Evolutionary conservation across 64 coral and sea anemone species (phyloP).

Genomic region (Trachythela sp.): DNA sequence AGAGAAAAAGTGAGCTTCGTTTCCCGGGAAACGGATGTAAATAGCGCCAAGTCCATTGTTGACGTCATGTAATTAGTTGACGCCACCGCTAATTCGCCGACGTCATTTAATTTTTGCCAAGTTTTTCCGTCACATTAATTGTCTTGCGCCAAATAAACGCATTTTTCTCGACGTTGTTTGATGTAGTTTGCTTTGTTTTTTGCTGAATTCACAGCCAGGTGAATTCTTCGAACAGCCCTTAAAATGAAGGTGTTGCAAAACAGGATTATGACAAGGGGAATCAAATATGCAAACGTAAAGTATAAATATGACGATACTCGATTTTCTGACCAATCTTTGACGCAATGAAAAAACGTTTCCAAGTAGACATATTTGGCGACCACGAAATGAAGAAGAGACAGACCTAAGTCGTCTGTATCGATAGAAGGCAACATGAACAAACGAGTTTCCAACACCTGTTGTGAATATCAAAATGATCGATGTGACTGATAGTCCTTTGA

Average conservation of each 20-base stretch:
- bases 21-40: too few relatives aligned
- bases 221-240: neutral
- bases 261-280: neutral
- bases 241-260: neutral
- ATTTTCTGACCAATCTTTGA: neutral
- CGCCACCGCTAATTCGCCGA: too few relatives aligned
- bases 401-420: neutral
- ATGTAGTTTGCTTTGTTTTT: neutral
- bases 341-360: neutral
- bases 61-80: too few relatives aligned
- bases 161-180: neutral
- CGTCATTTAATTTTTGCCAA: too few relatives aligned
- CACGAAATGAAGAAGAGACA: neutral
- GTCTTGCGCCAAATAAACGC: too few relatives aligned
- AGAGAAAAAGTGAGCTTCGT: too few relatives aligned
- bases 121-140: too few relatives aligned
- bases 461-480: too few relatives aligned
- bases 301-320: neutral
- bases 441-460: constrained; percentile 36
- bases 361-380: neutral
- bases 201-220: neutral
- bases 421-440: constrained; percentile 67
- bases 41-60: too few relatives aligned
- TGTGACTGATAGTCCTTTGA: too few relatives aligned
- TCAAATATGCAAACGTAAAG: neutral